Evolutionary conservation across 2,797 vertebrate genomes (phyloP).

Genomic region (Liparis tanakae): DNA sequence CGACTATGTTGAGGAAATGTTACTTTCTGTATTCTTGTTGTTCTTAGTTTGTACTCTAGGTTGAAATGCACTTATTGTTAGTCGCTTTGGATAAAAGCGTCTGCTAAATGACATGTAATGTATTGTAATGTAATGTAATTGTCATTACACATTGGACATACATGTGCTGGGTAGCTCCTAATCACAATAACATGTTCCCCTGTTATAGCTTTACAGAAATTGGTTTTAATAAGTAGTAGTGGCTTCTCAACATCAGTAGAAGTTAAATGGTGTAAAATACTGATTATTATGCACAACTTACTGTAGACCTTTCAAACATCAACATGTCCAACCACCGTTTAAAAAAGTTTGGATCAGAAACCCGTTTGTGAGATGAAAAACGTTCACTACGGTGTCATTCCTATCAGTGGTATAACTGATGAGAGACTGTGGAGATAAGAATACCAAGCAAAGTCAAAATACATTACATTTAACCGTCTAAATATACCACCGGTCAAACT

Average conservation of each 20-base stretch:
- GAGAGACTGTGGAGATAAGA: not conserved
- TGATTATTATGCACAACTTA: not conserved
- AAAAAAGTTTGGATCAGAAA: not conserved
- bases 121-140: too few species aligned
- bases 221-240: too few species aligned
- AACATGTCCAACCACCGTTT: not conserved
- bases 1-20: too few species aligned
- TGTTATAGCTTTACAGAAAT: not conserved
- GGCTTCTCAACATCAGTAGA: not conserved
- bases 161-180: not conserved
- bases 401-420: not conserved
- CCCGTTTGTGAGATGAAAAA: not conserved
- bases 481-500: not conserved
- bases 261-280: not conserved
- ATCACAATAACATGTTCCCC: not conserved
- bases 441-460: not conserved
- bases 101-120: too few species aligned
- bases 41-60: too few species aligned
- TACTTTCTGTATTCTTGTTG: too few species aligned
- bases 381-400: not conserved
- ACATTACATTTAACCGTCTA: conserved; percentile 14
- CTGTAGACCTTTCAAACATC: not conserved
- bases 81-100: too few species aligned
- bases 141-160: not conserved
- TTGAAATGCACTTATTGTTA: too few species aligned